A percentile compares a stretch with the other conserved stretches of the same genome.
These are phyloP conservation scores for Chelon labrosus DNA, from an alignment of 2,797 vertebrate genomes.

Conservation along the genomic window DNA sequence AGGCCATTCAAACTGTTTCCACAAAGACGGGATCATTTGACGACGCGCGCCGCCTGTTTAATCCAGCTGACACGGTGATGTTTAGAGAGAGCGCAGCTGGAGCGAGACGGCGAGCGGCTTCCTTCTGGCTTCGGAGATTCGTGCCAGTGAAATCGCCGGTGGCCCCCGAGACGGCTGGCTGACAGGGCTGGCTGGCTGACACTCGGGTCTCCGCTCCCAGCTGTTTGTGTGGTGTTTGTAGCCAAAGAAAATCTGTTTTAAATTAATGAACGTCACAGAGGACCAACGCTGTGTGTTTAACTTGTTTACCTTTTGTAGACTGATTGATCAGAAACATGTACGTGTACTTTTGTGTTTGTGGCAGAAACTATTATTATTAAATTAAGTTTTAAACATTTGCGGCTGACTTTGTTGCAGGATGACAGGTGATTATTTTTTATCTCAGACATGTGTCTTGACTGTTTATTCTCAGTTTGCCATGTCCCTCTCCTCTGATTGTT, in stretches of 20 bases:
- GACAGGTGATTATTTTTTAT: too few species aligned
- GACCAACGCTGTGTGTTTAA: conserved; percentile 40
- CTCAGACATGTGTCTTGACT: not conserved
- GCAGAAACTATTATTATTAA: conserved; percentile 43
- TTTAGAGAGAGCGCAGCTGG: conserved; percentile 65
- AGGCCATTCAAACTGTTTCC: conserved; percentile 14
- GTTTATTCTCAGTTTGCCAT: not conserved
- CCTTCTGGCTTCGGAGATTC: not conserved
- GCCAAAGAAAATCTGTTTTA: conserved; percentile 65
- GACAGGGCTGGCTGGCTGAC: not conserved
- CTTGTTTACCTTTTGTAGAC: conserved; percentile 60
- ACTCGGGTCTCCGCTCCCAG: conserved; percentile 33
- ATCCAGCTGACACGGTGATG: conserved; percentile 37
- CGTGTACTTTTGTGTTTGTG: conserved; percentile 58
- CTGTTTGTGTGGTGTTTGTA: conserved; percentile 54
- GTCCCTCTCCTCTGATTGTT: too few species aligned
- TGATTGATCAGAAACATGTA: conserved; percentile 36
- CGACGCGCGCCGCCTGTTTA: conserved; percentile 8
- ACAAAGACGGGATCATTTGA: not conserved
- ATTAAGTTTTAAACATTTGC: conserved; percentile 44
- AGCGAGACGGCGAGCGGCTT: conserved; percentile 14
- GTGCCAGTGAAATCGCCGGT: not conserved
- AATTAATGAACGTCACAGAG: conserved; percentile 39
- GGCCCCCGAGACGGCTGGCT: not conserved
- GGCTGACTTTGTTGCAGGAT: not conserved